Percentiles rank a stretch among this genome's conserved stretches.
Evolutionary conservation across 2,888 invertebrate genomes (phyloP).

Genomic region (Thecocarcelia acutangulata): DNA sequence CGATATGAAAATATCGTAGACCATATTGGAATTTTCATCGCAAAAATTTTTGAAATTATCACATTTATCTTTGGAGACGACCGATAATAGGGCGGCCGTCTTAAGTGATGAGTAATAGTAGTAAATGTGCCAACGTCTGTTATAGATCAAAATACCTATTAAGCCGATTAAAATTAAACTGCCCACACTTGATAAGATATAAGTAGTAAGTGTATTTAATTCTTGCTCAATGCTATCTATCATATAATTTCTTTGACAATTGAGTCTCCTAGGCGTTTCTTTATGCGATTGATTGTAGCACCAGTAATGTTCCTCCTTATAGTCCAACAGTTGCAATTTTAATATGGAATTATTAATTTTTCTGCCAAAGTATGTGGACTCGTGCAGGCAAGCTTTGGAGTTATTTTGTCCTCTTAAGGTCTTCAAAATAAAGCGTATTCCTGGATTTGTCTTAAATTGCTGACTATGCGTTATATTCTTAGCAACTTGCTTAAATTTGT

Average conservation of each 20-base stretch:
- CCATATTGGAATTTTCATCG: constrained; percentile 75
- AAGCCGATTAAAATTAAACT: constrained; percentile 70
- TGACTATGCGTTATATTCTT: background rate
- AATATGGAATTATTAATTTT: constrained; percentile 69
- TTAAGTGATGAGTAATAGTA: constrained; percentile 84
- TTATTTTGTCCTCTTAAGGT: background rate
- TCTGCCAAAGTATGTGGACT: constrained; percentile 12
- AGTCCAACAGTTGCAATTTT: constrained; percentile 79
- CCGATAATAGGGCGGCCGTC: constrained; percentile 83
- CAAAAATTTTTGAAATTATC: constrained; percentile 73
- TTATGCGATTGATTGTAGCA: constrained; percentile 80
- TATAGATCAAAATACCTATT: constrained; percentile 77
- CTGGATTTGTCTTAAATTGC: constrained; percentile 13
- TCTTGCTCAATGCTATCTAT: constrained; percentile 64
- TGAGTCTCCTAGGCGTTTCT: constrained; percentile 73
- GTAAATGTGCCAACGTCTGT: constrained; percentile 83
- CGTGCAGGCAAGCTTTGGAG: background rate
- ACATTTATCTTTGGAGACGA: constrained; percentile 82
- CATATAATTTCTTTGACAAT: constrained; percentile 71
- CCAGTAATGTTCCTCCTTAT: constrained; percentile 78
- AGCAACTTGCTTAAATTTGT: background rate
- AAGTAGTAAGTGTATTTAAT: constrained; percentile 71
- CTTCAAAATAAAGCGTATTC: constrained; percentile 68
- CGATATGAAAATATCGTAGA: constrained; percentile 87
- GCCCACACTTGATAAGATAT: constrained; percentile 71